Conservation (phyloP, 2,113 vertebrate species). For the Podarcis raffonei region DNA sequence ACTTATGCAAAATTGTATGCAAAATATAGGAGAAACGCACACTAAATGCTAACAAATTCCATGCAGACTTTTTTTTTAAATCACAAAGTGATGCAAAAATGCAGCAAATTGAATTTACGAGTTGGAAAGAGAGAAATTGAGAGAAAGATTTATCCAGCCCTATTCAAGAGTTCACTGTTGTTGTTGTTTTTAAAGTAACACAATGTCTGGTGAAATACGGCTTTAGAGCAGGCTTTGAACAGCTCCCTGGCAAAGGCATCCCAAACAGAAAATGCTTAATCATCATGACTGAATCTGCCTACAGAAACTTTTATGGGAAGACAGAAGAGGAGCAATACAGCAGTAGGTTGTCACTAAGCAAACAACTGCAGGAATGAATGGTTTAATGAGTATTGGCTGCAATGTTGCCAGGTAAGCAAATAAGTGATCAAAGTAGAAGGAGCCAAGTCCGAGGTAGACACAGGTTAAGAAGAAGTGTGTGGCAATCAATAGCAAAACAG, state of each 20-base stretch:
- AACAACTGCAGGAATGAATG: neutral
- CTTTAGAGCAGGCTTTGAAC: neutral
- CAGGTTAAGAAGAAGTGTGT: neutral
- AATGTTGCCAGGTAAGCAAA: fast-evolving
- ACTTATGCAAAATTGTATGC: too few relatives aligned
- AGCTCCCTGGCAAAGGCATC: neutral
- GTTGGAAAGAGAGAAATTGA: too few relatives aligned
- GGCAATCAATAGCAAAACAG: neutral
- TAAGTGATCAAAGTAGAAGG: neutral
- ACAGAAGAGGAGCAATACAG: neutral
- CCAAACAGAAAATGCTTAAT: neutral
- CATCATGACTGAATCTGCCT: neutral
- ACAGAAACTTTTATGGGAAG: neutral
- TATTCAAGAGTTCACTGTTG: neutral
- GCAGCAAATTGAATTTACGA: too few relatives aligned
- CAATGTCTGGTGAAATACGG: neutral
- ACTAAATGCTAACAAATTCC: too few relatives aligned
- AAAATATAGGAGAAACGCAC: too few relatives aligned
- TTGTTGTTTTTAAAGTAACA: neutral
- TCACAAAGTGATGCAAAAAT: too few relatives aligned
- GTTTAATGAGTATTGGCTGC: neutral
- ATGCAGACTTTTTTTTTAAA: too few relatives aligned
- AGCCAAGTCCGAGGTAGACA: neutral
- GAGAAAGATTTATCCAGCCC: neutral
- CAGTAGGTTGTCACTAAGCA: neutral